Evolutionary conservation across 1,140 invertebrate species (phyloP).

Genomic region (Hypsibius dujardini): DNA sequence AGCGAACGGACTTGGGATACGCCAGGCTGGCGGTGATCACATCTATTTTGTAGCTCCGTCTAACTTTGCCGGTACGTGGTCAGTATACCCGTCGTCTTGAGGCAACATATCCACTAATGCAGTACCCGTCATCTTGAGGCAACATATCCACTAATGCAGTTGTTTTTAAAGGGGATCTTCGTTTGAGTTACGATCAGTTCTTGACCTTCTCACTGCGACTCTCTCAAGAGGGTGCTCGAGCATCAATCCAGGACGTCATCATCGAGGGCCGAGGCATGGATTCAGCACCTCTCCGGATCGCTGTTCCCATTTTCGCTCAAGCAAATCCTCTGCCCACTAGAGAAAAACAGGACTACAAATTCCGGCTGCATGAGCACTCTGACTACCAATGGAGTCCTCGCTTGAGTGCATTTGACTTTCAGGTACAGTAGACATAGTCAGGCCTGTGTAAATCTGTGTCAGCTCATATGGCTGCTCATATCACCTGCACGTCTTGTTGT

Average conservation of each 20-base stretch:
- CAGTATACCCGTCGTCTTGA: too few relatives aligned
- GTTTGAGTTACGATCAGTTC: conserved; percentile 80
- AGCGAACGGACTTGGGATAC: background rate
- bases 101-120: too few relatives aligned
- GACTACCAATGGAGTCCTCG: conserved; percentile 78
- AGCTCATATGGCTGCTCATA: too few relatives aligned
- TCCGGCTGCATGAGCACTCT: conserved; percentile 70
- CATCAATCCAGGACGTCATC: conserved; percentile 62
- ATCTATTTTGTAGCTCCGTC: conserved; percentile 74
- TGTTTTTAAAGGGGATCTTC: conserved; percentile 48
- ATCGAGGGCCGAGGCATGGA: conserved; percentile 56
- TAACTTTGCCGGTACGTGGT: conserved; percentile 44
- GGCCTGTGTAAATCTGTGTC: too few relatives aligned
- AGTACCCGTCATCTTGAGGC: too few relatives aligned
- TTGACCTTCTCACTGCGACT: conserved; percentile 74
- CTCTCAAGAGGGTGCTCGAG: conserved; percentile 49
- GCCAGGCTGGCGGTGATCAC: conserved; percentile 41
- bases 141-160: too few relatives aligned
- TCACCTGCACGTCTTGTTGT: background rate
- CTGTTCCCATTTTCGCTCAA: conserved; percentile 76
- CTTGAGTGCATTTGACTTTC: conserved; percentile 59
- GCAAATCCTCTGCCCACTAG: conserved; percentile 59
- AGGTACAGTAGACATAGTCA: background rate
- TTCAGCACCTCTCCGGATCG: conserved; percentile 42
- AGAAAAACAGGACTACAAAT: conserved; percentile 50